Conservation (phyloP, 30 jellyfish, hydroid and myxozoan genomes). For the Pelagia noctiluca region DNA sequence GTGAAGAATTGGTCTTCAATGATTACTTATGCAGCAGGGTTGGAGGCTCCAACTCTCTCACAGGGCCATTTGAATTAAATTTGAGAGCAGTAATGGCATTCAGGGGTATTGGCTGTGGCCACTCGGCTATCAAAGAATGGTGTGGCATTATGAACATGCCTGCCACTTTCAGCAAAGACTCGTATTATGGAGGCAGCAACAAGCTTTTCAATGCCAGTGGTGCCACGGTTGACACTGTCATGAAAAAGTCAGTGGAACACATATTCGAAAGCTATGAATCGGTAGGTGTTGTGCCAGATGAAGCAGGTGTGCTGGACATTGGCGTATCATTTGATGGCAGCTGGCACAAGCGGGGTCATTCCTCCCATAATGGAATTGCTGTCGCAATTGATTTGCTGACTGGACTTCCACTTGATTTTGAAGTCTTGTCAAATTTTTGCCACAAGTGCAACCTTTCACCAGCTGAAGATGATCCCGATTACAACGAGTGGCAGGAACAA, state of each 20-base stretch:
- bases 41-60: background rate
- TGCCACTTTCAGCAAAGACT: background rate
- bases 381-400: background rate
- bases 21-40: background rate
- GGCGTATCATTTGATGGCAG: background rate
- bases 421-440: background rate
- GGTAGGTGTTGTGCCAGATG: no score
- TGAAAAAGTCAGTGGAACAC: background rate
- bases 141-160: background rate
- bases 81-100: background rate
- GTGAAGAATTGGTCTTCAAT: background rate
- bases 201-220: background rate
- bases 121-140: background rate
- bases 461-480: background rate
- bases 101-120: background rate
- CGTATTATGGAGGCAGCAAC: background rate
- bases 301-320: background rate
- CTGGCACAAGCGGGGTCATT: background rate
- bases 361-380: background rate
- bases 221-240: background rate
- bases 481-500: slow-evolving; percentile 21
- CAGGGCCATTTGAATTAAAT: background rate
- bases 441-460: background rate
- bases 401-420: background rate
- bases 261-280: background rate